A percentile compares a stretch with the other conserved stretches of the same genome.
Conservation (phyloP, 2,888 invertebrate genomes). For the Lissocephala sabroskyi region DNA sequence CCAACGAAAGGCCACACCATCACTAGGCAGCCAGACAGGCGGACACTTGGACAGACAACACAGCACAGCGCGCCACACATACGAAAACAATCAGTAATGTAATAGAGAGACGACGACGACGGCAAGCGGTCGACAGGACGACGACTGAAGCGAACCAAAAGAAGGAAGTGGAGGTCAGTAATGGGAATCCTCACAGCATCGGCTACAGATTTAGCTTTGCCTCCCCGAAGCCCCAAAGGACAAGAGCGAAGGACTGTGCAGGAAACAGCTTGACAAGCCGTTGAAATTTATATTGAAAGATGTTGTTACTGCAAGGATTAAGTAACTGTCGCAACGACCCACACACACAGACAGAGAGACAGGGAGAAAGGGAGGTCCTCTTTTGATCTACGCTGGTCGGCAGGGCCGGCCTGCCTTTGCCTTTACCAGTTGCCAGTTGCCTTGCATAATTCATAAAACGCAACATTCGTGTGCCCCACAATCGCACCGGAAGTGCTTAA, state of each 20-base stretch:
- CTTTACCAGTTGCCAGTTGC: background rate
- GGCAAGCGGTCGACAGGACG: conserved; percentile 13
- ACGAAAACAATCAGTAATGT: conserved; percentile 60
- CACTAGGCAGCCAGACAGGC: conserved; percentile 9
- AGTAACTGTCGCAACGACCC: conserved; percentile 20
- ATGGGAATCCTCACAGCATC: conserved; percentile 1
- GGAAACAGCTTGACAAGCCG: conserved; percentile 62
- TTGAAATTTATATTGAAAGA: conserved; percentile 65
- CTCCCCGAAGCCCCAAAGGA: too few species aligned
- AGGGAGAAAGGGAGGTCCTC: background rate
- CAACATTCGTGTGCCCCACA: too few species aligned
- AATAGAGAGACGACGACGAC: conserved; percentile 50
- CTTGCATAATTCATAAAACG: conserved; percentile 5
- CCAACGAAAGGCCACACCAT: conserved; percentile 28
- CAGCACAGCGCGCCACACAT: conserved; percentile 22
- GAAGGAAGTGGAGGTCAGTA: background rate
- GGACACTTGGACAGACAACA: conserved; percentile 15
- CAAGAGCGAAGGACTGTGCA: conserved; percentile 13
- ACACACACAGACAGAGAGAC: background rate
- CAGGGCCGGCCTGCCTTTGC: too few species aligned
- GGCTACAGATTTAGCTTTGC: conserved; percentile 10
- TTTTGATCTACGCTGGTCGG: too few species aligned
- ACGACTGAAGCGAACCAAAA: conserved; percentile 12
- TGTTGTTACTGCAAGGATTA: conserved; percentile 49
- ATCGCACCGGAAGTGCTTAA: too few species aligned